Conservation (phyloP, 1,140 invertebrate species). For the Galleria mellonella region DNA sequence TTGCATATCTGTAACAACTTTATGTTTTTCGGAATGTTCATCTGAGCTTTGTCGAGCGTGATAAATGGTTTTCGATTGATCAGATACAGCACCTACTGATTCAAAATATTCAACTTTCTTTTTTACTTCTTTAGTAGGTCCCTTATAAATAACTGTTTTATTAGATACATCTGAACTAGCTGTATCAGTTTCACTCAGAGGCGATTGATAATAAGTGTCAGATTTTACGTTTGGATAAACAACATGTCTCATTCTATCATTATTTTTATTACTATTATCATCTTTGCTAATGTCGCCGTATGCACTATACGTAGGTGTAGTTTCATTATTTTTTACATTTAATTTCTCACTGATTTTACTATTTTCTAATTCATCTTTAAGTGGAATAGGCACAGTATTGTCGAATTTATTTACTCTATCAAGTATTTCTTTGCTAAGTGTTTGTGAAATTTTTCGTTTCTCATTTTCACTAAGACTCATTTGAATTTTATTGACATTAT, state of each 20-base stretch:
- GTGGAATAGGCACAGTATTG: conserved; percentile 53
- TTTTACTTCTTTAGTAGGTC: conserved; percentile 76
- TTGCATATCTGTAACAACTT: conserved; percentile 3
- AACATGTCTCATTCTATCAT: conserved; percentile 30
- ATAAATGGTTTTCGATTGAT: conserved; percentile 44
- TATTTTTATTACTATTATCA: conserved; percentile 1
- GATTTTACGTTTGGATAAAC: conserved; percentile 41
- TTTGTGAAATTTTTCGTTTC: conserved; percentile 82
- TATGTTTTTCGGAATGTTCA: conserved; percentile 44
- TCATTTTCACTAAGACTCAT: conserved; percentile 79
- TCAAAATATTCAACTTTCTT: conserved; percentile 89
- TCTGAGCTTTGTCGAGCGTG: conserved; percentile 74
- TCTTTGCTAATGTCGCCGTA: neutral
- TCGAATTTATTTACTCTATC: conserved; percentile 76
- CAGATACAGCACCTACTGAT: conserved; percentile 65
- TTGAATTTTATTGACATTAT: conserved; percentile 66
- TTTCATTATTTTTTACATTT: neutral
- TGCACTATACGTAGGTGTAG: neutral
- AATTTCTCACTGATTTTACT: conserved; percentile 31
- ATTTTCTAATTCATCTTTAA: conserved; percentile 59
- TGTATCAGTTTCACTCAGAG: conserved; percentile 78
- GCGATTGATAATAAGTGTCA: conserved; percentile 42
- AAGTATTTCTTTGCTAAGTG: conserved; percentile 82
- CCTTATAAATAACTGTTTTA: conserved; percentile 77
- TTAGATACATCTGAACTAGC: conserved; percentile 82